Conservation (phyloP, 1,140 invertebrate genomes). For the Triops longicaudatus region DNA sequence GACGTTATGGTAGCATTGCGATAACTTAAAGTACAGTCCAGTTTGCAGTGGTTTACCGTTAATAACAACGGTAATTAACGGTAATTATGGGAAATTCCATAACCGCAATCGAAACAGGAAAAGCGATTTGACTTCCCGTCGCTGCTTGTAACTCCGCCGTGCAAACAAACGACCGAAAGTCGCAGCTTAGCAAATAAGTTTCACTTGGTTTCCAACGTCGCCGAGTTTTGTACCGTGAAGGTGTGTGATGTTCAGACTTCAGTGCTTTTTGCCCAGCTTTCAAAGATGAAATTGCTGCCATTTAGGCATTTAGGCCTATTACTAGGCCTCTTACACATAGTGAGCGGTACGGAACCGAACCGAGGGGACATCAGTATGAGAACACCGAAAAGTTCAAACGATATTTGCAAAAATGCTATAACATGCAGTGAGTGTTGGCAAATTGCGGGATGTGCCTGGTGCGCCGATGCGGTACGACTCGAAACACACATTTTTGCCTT, state of each 20-base stretch:
- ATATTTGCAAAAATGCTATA: not conserved
- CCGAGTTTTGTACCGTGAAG: not conserved
- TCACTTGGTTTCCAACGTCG: not conserved
- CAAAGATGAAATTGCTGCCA: not conserved
- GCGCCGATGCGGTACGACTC: not conserved
- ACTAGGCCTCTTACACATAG: not conserved
- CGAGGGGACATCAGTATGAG: not conserved
- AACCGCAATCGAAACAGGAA: not conserved
- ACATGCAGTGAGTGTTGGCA: constrained; percentile 1
- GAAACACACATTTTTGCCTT: not conserved
- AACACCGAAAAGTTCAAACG: not conserved
- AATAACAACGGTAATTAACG: not conserved
- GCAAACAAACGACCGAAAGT: not conserved
- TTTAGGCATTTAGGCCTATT: not conserved
- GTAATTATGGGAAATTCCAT: not conserved
- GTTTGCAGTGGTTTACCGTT: not conserved
- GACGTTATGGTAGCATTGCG: too few relatives aligned
- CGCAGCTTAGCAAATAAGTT: not conserved
- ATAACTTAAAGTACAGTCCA: not conserved
- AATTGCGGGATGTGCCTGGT: not conserved
- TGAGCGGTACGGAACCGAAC: not conserved
- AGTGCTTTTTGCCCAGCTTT: not conserved
- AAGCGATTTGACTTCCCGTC: constrained; percentile 4
- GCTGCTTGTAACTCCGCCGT: not conserved
- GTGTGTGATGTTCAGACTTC: not conserved